Evolutionary conservation across 1,140 invertebrate genomes (phyloP), one percentile per base, ranked within the genome.

Genomic region (Papilio helenus): DNA sequence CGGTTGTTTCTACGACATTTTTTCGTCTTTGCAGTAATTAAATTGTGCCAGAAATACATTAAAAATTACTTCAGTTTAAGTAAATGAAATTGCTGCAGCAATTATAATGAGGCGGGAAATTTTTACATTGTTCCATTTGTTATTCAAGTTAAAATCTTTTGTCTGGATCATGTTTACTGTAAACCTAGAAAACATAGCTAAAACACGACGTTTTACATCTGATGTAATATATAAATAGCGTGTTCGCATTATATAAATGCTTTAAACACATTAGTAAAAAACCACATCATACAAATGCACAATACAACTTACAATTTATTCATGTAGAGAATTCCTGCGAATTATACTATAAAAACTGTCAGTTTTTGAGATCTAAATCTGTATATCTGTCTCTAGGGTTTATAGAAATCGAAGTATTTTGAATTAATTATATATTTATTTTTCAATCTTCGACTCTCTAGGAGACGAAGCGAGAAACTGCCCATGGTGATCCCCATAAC

Each of bases 161-260:
- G n/a, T 58, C 55, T 58, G 46, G 18, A 55, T 55, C n/a, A 55
- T 20, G n/a, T 55, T 55, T 55, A 55, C 51, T 18, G n/a, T 55
- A 55, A 55, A 55, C 7, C 18, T 55, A 20, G 51, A 20, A 55
- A 55, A 55, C n/a, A 55, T 65, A 68, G 14, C 26, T 18, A 26
- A 7, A 68, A 16, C 26, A 68, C 26, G 26, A 68, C 26, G 34
- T 68, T 68, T 29, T 16, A 68, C 61, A 16, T 68, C 23, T 7
- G 12, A 68, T 29, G 0, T 68, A 9, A 26, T 34, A 68, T 29
- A 68, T 34, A 68, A 68, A 68, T 68, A 68, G 61, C 26, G 14
- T 68, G 18, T 68, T 14, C 61, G 61, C 29, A 29, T 68, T 68
- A 68, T 68, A 68, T 68, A 68, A 68, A 29, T 12, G 61, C 26